Percentiles rank a stretch among this genome's conserved stretches.
Conservation (phyloP, 2,888 invertebrate genomes). For the Oscheius sp. region DNA sequence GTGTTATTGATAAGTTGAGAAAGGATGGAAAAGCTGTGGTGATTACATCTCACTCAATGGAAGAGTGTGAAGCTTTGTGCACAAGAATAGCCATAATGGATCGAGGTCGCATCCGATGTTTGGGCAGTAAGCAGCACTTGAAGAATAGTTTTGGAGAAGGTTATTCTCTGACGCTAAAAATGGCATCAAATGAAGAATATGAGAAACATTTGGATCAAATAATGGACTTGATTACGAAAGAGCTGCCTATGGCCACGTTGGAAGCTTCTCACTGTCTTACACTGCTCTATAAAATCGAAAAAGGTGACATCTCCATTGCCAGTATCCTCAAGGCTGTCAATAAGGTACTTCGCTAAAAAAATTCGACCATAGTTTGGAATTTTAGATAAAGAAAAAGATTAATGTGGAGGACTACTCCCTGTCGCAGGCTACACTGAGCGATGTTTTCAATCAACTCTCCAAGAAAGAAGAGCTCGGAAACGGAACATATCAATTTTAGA, state of each 20-base stretch:
- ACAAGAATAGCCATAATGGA: constrained; percentile 72
- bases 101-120: constrained; percentile 65
- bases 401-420: constrained; percentile 61
- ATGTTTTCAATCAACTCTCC: constrained; percentile 62
- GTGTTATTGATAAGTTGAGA: constrained; percentile 78
- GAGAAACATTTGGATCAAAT: not conserved
- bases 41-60: constrained; percentile 76
- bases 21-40: constrained; percentile 51
- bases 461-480: not conserved
- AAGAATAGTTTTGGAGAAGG: constrained; percentile 68
- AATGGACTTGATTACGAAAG: not conserved
- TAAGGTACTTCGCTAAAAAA: constrained; percentile 20
- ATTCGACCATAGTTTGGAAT: no score
- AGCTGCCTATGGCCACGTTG: constrained; percentile 34
- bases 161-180: constrained; percentile 62
- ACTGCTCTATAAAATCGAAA: constrained; percentile 43
- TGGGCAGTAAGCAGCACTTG: constrained; percentile 70
- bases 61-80: constrained; percentile 70
- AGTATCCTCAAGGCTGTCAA: constrained; percentile 53
- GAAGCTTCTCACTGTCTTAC: constrained; percentile 50
- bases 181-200: constrained; percentile 29
- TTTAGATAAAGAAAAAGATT: constrained; percentile 24
- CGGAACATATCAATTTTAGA: no score
- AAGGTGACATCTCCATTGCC: constrained; percentile 44
- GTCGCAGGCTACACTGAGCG: constrained; percentile 68